phyloP scores from a whole-genome alignment of 2,797 vertebrate species.

The Melanotaenia parkinsoni region DNA sequence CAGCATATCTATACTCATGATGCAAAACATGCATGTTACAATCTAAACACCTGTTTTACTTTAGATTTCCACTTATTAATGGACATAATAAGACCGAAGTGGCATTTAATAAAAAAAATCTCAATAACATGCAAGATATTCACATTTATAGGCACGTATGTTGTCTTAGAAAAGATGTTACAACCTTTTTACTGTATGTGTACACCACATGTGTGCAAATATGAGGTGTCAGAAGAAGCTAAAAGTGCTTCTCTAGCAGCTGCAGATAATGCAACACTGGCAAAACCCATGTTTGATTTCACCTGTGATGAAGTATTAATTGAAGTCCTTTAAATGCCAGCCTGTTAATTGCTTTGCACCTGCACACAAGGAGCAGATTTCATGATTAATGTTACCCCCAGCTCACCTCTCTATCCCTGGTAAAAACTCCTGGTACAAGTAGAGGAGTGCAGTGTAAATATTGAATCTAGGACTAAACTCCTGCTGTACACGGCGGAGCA shows the following conservation, averaged over 20 bases:
- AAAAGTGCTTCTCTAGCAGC: constrained; percentile 58
- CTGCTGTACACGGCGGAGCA: constrained; percentile 85
- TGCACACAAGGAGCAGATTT: constrained; percentile 90
- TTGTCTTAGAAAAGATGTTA: constrained; percentile 10
- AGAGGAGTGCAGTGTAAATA: constrained; percentile 99
- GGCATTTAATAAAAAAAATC: background rate
- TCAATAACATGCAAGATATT: background rate
- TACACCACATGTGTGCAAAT: constrained; percentile 23
- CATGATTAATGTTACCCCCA: constrained; percentile 83
- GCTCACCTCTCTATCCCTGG: constrained; percentile 78
- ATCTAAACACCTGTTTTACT: background rate
- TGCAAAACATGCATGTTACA: no score
- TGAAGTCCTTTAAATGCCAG: constrained; percentile 95
- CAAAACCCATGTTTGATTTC: constrained; percentile 91
- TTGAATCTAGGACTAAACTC: constrained; percentile 97
- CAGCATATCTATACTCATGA: no score
- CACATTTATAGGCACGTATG: background rate
- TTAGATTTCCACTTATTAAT: background rate
- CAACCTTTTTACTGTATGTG: constrained; percentile 8
- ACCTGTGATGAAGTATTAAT: constrained; percentile 93
- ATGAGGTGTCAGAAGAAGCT: constrained; percentile 43
- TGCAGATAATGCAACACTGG: constrained; percentile 82
- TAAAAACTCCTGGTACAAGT: constrained; percentile 92
- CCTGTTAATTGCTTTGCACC: constrained; percentile 98
- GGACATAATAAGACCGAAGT: background rate